Evolutionary conservation across 2,888 invertebrate genomes (phyloP).

Genomic region (Noctua pronuba): DNA sequence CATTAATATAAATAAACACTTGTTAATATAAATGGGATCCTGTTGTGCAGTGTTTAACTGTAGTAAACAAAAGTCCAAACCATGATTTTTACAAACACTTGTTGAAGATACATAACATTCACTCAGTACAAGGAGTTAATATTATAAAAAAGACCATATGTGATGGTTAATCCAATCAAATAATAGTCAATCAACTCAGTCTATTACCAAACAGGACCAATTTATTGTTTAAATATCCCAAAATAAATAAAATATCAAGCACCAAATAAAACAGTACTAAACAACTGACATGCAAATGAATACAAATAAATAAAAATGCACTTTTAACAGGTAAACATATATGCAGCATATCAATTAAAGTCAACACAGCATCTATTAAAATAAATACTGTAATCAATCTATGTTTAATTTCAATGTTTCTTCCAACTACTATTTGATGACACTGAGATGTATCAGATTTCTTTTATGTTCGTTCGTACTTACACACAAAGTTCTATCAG

Average conservation of each 20-base stretch:
- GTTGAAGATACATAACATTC: neutral
- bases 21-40: neutral
- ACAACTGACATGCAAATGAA: neutral
- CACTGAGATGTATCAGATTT: slow-evolving; percentile 43
- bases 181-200: neutral
- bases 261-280: neutral
- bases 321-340: no score
- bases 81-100: neutral
- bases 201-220: neutral
- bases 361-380: slow-evolving; percentile 20
- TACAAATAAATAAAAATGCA: neutral
- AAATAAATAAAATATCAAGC: neutral
- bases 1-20: slow-evolving; percentile 1
- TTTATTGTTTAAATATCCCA: neutral
- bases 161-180: neutral
- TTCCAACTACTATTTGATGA: slow-evolving; percentile 37
- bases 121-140: neutral
- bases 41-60: slow-evolving; percentile 1
- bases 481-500: slow-evolving; percentile 31
- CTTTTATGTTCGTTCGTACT: slow-evolving; percentile 29
- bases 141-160: neutral
- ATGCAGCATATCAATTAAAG: neutral
- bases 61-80: neutral
- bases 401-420: slow-evolving; percentile 47
- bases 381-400: slow-evolving; percentile 14